phyloP scores from a whole-genome alignment of 2,888 invertebrate species.

The Thymelicus lineola region DNA sequence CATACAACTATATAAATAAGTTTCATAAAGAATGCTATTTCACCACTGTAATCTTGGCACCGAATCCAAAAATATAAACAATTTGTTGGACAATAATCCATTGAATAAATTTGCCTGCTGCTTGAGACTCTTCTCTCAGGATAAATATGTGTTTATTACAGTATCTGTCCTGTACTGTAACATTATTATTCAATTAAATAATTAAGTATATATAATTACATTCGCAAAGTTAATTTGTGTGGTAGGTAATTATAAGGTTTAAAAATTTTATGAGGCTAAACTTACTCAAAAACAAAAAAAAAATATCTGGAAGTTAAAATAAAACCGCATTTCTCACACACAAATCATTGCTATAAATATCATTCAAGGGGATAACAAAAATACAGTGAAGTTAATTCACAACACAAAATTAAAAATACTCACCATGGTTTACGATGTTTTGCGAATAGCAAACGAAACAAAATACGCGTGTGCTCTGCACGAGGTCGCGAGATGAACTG shows the following conservation, averaged over 20 bases:
- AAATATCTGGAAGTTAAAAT: neutral
- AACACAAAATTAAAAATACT: constrained; percentile 40
- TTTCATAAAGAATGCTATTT: constrained; percentile 12
- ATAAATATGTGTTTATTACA: neutral
- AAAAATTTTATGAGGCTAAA: neutral
- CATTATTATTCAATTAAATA: neutral
- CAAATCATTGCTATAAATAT: neutral
- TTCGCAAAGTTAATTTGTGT: too few relatives aligned
- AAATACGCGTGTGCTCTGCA: constrained; percentile 38
- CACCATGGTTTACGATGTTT: constrained; percentile 46
- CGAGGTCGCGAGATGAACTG: constrained; percentile 46
- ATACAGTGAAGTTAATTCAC: neutral
- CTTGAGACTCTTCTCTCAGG: neutral
- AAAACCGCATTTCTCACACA: neutral
- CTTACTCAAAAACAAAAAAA: neutral
- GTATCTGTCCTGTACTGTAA: neutral
- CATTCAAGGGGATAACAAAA: neutral
- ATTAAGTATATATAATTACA: neutral
- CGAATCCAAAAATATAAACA: constrained; percentile 10
- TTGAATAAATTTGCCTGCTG: neutral
- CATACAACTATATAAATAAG: neutral
- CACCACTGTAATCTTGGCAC: constrained; percentile 29
- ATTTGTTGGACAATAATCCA: neutral
- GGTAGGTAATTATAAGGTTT: too few relatives aligned
- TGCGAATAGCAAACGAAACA: constrained; percentile 15